These are phyloP conservation scores for Pygoscelis adeliae DNA, from an alignment of 2,113 vertebrate species.

Conservation along the genomic window DNA sequence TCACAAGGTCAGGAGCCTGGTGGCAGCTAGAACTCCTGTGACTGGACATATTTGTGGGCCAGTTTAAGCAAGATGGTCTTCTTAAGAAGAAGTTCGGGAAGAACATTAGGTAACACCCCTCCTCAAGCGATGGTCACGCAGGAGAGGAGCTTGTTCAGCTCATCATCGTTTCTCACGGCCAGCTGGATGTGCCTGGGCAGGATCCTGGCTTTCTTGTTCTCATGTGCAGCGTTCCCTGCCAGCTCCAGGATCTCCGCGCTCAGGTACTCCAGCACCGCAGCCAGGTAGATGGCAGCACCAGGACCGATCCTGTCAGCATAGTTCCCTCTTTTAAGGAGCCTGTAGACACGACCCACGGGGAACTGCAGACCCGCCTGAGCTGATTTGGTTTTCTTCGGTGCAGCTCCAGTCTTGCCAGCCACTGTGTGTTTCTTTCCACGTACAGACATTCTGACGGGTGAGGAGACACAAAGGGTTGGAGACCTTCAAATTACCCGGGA, in stretches of 20 bases:
- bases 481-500: fast-evolving
- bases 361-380: slow-evolving; percentile 75
- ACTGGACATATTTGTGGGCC: neutral
- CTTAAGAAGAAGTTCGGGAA: slow-evolving; percentile 73
- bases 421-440: slow-evolving; percentile 60
- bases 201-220: slow-evolving; percentile 76
- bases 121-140: slow-evolving; percentile 77
- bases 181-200: slow-evolving; percentile 78
- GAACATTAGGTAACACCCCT: slow-evolving; percentile 76
- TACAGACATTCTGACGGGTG: slow-evolving; percentile 70
- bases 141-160: slow-evolving; percentile 74
- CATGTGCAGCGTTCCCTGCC: slow-evolving; percentile 72
- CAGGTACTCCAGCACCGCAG: slow-evolving; percentile 80
- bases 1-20: neutral
- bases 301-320: slow-evolving; percentile 58
- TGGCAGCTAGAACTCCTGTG: neutral
- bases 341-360: slow-evolving; percentile 73
- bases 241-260: slow-evolving; percentile 79
- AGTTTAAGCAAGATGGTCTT: neutral
- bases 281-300: slow-evolving; percentile 73
- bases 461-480: neutral
- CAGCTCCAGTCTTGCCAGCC: neutral
- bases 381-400: slow-evolving; percentile 16
- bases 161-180: slow-evolving; percentile 80
- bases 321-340: slow-evolving; percentile 68